Conservation (phyloP, 2,113 vertebrate species). For the Pomatorhinus ruficollis region DNA sequence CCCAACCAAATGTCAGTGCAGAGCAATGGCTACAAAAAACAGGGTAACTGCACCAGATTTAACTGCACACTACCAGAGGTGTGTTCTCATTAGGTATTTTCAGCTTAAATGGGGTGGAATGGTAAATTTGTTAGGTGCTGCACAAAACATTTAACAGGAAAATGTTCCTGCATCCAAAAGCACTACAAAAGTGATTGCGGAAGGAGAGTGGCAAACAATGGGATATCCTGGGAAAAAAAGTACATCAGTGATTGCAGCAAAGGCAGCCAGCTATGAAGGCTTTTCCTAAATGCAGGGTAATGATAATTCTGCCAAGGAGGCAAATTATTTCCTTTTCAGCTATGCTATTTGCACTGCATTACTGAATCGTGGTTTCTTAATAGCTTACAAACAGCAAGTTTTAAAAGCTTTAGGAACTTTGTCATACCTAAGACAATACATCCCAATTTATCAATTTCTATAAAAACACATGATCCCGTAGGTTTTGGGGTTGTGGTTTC, state of each 20-base stretch:
- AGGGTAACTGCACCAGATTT: not conserved
- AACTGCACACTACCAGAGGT: not conserved
- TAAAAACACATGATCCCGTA: not conserved
- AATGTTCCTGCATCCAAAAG: not conserved
- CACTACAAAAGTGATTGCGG: not conserved
- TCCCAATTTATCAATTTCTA: not conserved
- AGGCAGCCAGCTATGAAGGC: not conserved
- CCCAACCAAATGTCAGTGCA: not conserved
- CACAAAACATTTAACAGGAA: not conserved
- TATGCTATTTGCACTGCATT: not conserved
- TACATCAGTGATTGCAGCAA: not conserved
- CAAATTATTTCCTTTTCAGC: constrained; percentile 33
- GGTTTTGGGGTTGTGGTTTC: not conserved
- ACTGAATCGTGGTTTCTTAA: not conserved
- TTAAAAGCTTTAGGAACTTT: not conserved
- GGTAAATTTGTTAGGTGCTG: not conserved
- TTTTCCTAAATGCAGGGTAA: not conserved
- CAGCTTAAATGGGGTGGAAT: not conserved
- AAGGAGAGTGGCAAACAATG: not conserved
- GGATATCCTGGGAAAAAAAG: constrained; percentile 19
- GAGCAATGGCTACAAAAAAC: not conserved
- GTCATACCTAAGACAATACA: not conserved
- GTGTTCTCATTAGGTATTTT: not conserved
- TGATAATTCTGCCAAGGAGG: not conserved
- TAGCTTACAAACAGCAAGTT: not conserved